phyloP scores from a whole-genome alignment of 1,140 invertebrate genomes.

The Sitophilus oryzae region DNA sequence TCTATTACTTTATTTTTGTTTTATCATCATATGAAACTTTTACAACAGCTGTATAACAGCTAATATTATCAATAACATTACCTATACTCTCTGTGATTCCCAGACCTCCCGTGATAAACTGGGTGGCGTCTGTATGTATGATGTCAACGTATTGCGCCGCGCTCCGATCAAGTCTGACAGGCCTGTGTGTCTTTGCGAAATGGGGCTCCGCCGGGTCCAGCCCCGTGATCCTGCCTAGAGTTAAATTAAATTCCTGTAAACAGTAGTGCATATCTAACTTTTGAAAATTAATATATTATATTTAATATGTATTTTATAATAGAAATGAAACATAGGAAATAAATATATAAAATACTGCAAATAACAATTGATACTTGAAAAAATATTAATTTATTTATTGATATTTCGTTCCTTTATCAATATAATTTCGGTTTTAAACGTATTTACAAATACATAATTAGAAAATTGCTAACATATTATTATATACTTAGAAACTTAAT shows the following conservation, averaged over 20 bases:
- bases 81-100: slow-evolving; percentile 69
- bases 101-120: slow-evolving; percentile 72
- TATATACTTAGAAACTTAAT: too few species aligned
- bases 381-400: too few species aligned
- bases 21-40: background rate
- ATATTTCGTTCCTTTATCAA: too few species aligned
- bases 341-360: background rate
- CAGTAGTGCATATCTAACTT: background rate
- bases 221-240: slow-evolving; percentile 63
- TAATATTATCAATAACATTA: slow-evolving; percentile 3
- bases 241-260: slow-evolving; percentile 56
- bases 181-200: slow-evolving; percentile 74
- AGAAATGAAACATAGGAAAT: background rate
- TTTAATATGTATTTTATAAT: too few species aligned
- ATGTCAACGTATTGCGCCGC: slow-evolving; percentile 84
- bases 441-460: too few species aligned
- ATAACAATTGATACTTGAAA: too few species aligned
- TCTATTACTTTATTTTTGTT: background rate
- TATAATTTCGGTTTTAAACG: too few species aligned
- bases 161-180: slow-evolving; percentile 75
- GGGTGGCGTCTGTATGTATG: slow-evolving; percentile 81
- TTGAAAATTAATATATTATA: too few species aligned
- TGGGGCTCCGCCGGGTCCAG: slow-evolving; percentile 90
- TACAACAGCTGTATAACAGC: background rate
- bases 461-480: too few species aligned